Base-by-base conservation (phyloP, 2,888 invertebrate genomes). In the Trachelus tabidus region DNA sequence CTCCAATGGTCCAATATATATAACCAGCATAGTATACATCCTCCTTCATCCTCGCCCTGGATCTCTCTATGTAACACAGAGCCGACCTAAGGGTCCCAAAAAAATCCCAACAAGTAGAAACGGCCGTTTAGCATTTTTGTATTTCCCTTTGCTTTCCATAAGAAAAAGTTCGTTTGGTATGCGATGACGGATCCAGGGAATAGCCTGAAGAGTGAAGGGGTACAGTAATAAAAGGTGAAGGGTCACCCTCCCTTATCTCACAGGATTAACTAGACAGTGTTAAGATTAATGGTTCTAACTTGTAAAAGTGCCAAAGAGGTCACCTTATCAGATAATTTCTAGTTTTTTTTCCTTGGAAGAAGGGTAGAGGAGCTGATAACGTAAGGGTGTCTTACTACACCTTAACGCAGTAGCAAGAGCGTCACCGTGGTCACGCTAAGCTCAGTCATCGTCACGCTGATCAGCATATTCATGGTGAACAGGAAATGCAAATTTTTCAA, bases 401-500 rank as follows among this genome's bases (percentile, higher is more conserved):
- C 40, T 2, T 40, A 40, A 15, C 6, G 6, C 40, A 40, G 40
- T 40, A 40, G 15, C 40, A 40, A 40, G 4, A 15, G 4, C 40
- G 1, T 40, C 40, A 15, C 6, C 4, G 40, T 40, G 6, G 56
- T 23, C 23, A 56, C 23, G 56, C 56, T 23, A 9, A 15, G 23
- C 56, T 56, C 56, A 56, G 9, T 2, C 6, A 23, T 9, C 56
- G 56, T 56, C 56, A 56, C 3, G 23, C 56, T 56, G 9, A 56
- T 76, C 33, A 73, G 68, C 56, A 76, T 86, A 87, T 89, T 87
- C 85, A 85, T 85, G 83, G 82, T 78, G 83, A 86, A 87, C 87
- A 83, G 86, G 88, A 88, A 89, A 89, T 89, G 89, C 86, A 88
- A 88, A 89, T 88, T 83, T 85, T 81, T 83, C 81, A 77, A 77